Base-by-base conservation (phyloP, 2,888 invertebrate species). In the Callyntrura guangdongensis region DNA sequence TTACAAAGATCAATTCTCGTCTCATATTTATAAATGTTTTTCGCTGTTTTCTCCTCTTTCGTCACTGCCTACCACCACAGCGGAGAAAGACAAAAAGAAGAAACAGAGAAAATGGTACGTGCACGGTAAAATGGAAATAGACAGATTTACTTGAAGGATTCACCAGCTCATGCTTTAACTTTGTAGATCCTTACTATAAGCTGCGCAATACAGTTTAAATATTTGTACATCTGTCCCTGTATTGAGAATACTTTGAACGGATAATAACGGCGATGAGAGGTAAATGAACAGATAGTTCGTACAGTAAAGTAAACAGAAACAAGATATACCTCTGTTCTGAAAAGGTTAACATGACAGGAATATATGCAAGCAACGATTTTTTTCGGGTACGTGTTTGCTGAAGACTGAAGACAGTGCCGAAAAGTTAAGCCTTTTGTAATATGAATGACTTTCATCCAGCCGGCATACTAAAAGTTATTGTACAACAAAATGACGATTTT, bases 1-100 rank as follows among this genome's bases (percentile, higher is more conserved):
- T 86, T 86, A 86, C 61, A 74, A 74, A 74, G 86, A 86, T 86
- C 86, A 86, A 86, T 86, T 86, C 47, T 59, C 45, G 12, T 59
- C 47, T 86, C 86, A 86, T 74, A 86, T 86, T 86, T 86, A 86
- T 86, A 86, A 86, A 86, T 59, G 74, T 45, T 69, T 83, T 69
- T 22, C 36, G 20, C 72, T 45, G 22, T 36, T 36, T 69, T 6
- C 36, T 36, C 14, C 36, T 61, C 22, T n/a, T 11, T 53, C 53
- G 53, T 5, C 9, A n/a, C n/a, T 53, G 20, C 61, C 61, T n/a
- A 36, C 36, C 61, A 61, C 22, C 9, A 61, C 36, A 61, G 22
- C 20, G 36, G 69, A 69, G n/a, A 36, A 36, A 5, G n/a, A n/a
- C 2, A 8, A 59, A 59, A 14, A 14, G 25, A 25, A 12, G n/a